Percentiles rank a stretch among this genome's conserved stretches.
These are phyloP conservation scores for Pterostichus niger DNA, from an alignment of 2,888 invertebrate species.

Conservation along the genomic window DNA sequence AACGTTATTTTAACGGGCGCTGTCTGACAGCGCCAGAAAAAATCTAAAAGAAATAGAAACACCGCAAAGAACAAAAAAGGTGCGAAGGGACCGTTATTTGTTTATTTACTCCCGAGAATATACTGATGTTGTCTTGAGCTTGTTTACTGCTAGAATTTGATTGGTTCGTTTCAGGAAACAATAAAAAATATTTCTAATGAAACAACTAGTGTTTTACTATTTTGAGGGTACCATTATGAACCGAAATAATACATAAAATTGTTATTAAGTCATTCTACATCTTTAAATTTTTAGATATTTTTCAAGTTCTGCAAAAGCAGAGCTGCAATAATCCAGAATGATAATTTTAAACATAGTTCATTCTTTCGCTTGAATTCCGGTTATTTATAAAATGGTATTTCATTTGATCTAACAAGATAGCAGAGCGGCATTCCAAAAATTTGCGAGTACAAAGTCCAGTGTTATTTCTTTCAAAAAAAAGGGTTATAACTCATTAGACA, in stretches of 20 bases:
- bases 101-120: constrained; percentile 26
- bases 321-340: no score
- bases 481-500: neutral
- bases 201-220: neutral
- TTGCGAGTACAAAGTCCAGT: constrained; percentile 39
- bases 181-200: neutral
- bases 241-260: no score
- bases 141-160: neutral
- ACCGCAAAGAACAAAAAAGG: constrained; percentile 11
- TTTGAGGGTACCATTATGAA: no score
- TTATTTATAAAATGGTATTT: constrained; percentile 15
- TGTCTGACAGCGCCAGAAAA: constrained; percentile 1
- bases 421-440: constrained; percentile 21
- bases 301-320: no score
- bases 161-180: neutral
- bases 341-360: no score
- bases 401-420: constrained; percentile 31
- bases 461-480: constrained; percentile 7
- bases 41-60: constrained; percentile 41
- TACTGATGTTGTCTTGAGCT: neutral
- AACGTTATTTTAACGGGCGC: constrained; percentile 52
- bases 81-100: constrained; percentile 19
- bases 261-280: no score
- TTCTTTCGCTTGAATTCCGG: neutral
- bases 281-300: no score